phyloP scores from a whole-genome alignment of 2,888 invertebrate species.

The Ferdinandea cuprea region DNA sequence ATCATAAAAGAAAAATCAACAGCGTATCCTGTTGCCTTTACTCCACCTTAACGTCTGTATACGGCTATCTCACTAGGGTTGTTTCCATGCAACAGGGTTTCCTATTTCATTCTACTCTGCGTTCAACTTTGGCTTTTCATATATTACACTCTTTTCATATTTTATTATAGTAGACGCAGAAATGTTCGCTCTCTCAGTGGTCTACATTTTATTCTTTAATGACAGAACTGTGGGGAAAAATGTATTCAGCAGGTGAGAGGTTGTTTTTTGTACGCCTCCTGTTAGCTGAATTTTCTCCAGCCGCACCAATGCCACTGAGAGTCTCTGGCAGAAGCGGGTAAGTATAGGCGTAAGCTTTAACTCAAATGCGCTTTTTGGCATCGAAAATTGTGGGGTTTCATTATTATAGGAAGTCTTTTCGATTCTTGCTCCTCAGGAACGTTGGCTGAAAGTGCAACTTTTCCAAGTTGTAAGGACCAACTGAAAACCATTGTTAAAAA shows the following conservation, averaged over 20 bases:
- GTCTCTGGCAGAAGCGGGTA: background rate
- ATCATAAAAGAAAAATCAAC: slow-evolving; percentile 62
- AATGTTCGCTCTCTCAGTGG: slow-evolving; percentile 61
- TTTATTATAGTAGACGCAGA: slow-evolving; percentile 41
- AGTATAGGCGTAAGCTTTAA: background rate
- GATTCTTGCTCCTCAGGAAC: background rate
- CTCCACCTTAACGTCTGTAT: slow-evolving; percentile 37
- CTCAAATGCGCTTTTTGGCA: background rate
- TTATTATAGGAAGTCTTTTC: slow-evolving; percentile 28
- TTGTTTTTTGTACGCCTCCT: slow-evolving; percentile 8
- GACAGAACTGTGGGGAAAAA: slow-evolving; percentile 20
- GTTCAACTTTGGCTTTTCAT: slow-evolving; percentile 68
- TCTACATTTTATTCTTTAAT: slow-evolving; percentile 66
- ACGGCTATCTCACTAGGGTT: slow-evolving; percentile 50
- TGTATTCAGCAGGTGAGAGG: slow-evolving; percentile 4
- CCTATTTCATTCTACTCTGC: slow-evolving; percentile 60
- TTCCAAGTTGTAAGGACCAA: slow-evolving; percentile 8
- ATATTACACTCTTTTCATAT: slow-evolving; percentile 55
- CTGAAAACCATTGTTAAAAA: slow-evolving; percentile 34
- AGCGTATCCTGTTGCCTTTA: slow-evolving; percentile 61
- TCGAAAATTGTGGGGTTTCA: background rate
- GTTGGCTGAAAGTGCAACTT: slow-evolving; percentile 30
- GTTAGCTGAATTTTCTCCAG: slow-evolving; percentile 19
- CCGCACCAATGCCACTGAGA: background rate
- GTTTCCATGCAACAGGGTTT: slow-evolving; percentile 75